Evolutionary conservation across 2,113 vertebrate species (phyloP), one percentile per base, ranked within the genome.

Genomic region (Tragelaphus strepsiceros): DNA sequence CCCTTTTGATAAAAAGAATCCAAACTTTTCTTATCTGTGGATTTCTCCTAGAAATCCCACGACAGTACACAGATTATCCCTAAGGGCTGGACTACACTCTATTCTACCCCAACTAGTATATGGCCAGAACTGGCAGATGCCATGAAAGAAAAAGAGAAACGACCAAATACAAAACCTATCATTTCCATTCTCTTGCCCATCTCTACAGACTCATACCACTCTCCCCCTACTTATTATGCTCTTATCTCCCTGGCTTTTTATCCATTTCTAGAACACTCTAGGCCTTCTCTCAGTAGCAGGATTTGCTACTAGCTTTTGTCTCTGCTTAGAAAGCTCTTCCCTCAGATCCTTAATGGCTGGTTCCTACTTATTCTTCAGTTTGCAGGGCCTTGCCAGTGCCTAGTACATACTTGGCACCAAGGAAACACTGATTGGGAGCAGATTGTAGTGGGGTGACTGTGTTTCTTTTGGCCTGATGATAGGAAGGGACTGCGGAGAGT

Each of bases 381-480:
- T 39, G 61, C 35, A 61, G 74, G 17, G 30, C 43, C 91, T 93
- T 77, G 6, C 64, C 61, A 32, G 71, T 78, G 61, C 56, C 74
- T 91, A 46, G 14, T 16, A 43, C 16, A 78, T 71, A 89, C 5
- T 30, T 67, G 80, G 22, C 39, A 74, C 17, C 24, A 89, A 93
- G 46, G 32, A 90, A 74, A 43, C 77, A 62, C 13, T 64, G 78
- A 83, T 83, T 46, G 49, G 74, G 64, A 93, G 28, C 59, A 93
- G 87, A 77, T 10, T 51, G 39, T 53, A 78, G 49, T 53, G 32
- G 30, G 28, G 32, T 10, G 21, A n/a, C 9, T 67, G 53, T 58
- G 46, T 88, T 95, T 54, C 85, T 95, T 96, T 96, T 77, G 71
- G 32, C 26, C 56, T 81, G 88, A 43, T 71, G 96, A 83, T 46